A percentile compares a stretch with the other conserved stretches of the same genome.
These are phyloP conservation scores for Gryllus longicercus DNA, from an alignment of 2,888 invertebrate species.

Conservation along the genomic window DNA sequence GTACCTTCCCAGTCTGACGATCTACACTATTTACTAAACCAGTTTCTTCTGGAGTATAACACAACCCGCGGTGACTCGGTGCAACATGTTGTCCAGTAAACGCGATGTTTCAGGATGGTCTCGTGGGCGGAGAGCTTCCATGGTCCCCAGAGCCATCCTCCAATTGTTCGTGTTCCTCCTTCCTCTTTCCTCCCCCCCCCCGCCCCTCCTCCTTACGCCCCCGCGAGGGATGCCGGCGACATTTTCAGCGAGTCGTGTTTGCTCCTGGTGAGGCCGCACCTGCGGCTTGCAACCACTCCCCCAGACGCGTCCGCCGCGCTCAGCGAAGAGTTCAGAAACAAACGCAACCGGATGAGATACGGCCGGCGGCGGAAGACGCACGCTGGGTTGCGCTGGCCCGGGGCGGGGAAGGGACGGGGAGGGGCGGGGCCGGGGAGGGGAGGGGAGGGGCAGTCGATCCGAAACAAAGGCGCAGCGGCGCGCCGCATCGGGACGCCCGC, in stretches of 20 bases:
- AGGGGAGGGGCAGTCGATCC: too few species aligned
- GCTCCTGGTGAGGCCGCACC: neutral
- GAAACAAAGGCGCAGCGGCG: too few species aligned
- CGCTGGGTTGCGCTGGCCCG: neutral
- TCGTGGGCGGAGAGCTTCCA: too few species aligned
- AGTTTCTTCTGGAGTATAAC: too few species aligned
- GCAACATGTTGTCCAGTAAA: too few species aligned
- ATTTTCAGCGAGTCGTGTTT: neutral
- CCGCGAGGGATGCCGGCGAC: neutral
- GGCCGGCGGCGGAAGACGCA: neutral
- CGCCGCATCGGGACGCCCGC: neutral
- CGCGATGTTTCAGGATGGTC: too few species aligned
- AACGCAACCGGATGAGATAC: slow-evolving; percentile 17
- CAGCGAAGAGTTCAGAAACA: neutral
- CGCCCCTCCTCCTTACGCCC: neutral
- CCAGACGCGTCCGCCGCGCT: neutral
- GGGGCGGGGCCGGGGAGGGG: neutral
- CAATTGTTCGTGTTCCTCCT: too few species aligned
- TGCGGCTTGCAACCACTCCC: neutral
- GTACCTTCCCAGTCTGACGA: too few species aligned
- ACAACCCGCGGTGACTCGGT: too few species aligned
- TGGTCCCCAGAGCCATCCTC: too few species aligned
- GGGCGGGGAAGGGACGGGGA: neutral
- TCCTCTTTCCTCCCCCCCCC: neutral
- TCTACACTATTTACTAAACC: too few species aligned